Evolutionary conservation across 2,888 invertebrate species (phyloP), one percentile per base, ranked within the genome.

Genomic region (Ischnus inquisitorius): DNA sequence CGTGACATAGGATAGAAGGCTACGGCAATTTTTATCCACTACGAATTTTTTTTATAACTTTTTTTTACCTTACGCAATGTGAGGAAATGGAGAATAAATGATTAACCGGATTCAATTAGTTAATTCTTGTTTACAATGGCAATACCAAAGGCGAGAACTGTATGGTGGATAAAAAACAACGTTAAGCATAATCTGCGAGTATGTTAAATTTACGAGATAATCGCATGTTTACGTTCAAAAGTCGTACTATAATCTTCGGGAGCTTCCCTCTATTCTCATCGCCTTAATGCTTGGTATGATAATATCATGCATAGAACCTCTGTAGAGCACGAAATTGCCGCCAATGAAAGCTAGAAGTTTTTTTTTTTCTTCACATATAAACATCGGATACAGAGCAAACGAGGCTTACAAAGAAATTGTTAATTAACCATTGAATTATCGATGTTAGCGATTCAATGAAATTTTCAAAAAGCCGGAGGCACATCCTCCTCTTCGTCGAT

Each of bases 351-450:
- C 4, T n/a, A 12, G 5, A 25, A 57, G 22, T 25, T 12, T 25
- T 57, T 25, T 4, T 6, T 43, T 46, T n/a, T n/a, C n/a, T 4
- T 4, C 25, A 12, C 14, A 22, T 22, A 25, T 22, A 22, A 57
- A 4, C 51, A 57, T 57, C 19, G 22, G 22, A 54, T 54, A 10
- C 57, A 12, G 19, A 25, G 25, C 2, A 14, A 57, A 25, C 25
- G 22, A 14, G 57, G 14, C 3, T 10, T 57, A 57, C 4, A 57
- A 57, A 57, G 57, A 25, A 57, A 12, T 57, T 14, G 51, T 57
- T n/a, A 57, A 25, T 57, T 57, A 57, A 57, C 57, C 22, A 12
- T 60, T 60, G 25, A n/a, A 28, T 14, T 28, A 60, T 60, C 60
- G 60, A 28, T 25, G 60, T 60, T 28, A 3, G 12, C 25, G n/a